Evolutionary conservation across 2,113 vertebrate genomes (phyloP).

Genomic region (Paratilapia polleni): DNA sequence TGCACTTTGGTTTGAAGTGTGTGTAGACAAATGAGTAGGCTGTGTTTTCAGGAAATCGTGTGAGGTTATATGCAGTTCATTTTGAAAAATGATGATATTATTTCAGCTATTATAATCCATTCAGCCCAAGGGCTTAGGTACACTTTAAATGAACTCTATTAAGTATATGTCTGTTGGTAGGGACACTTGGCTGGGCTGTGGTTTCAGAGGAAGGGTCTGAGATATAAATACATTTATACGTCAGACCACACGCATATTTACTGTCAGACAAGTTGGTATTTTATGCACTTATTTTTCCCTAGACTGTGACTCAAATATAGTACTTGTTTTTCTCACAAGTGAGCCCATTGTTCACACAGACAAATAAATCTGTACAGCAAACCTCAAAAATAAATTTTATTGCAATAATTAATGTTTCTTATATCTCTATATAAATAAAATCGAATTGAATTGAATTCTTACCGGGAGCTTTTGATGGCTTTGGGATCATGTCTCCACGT

Average conservation of each 20-base stretch:
- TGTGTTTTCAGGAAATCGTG: not conserved
- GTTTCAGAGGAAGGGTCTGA: not conserved
- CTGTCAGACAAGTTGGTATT: not conserved
- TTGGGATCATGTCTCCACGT: constrained; percentile 54
- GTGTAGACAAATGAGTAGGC: not conserved
- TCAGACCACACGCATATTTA: not conserved
- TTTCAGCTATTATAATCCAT: not conserved
- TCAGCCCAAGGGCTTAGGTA: not conserved
- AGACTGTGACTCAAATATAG: not conserved
- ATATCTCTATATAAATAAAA: too few relatives aligned
- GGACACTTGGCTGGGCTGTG: not conserved
- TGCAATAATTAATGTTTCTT: not conserved
- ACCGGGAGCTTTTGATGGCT: constrained; percentile 26
- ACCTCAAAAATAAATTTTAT: not conserved
- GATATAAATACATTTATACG: not conserved
- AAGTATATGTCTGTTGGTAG: accelerated
- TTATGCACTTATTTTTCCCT: not conserved
- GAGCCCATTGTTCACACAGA: not conserved
- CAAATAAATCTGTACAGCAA: not conserved
- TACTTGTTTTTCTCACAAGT: not conserved
- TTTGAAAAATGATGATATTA: not conserved
- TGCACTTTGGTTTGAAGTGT: not conserved
- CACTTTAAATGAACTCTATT: constrained; percentile 5
- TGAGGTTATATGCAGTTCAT: not conserved
- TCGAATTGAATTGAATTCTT: too few relatives aligned